phyloP scores from a whole-genome alignment of 2,797 vertebrate genomes.

The Parauchenoglanis ngamensis region DNA sequence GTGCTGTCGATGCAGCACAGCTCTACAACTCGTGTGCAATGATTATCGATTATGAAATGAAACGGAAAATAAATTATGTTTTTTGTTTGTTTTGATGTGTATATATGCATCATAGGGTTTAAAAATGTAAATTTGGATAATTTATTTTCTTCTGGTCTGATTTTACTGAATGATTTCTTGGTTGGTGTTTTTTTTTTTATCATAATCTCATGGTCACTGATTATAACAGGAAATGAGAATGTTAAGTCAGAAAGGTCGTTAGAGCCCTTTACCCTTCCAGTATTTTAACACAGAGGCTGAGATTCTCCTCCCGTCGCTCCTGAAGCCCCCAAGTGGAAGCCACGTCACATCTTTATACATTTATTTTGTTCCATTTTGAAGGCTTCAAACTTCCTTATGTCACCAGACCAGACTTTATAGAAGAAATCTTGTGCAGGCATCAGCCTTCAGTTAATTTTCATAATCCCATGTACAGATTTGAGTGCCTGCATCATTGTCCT shows the following conservation, averaged over 20 bases:
- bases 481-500: not conserved
- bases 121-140: slow-evolving; percentile 13
- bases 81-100: slow-evolving; percentile 22
- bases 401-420: not conserved
- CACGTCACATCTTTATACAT: not conserved
- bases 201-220: not conserved
- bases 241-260: not conserved
- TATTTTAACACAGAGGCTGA: not conserved
- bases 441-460: not conserved
- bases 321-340: not conserved
- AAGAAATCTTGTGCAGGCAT: not conserved
- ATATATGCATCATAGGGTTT: not conserved
- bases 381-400: not conserved
- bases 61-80: slow-evolving; percentile 36
- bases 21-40: slow-evolving; percentile 42
- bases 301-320: not conserved
- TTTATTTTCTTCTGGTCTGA: slow-evolving; percentile 30
- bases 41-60: slow-evolving; percentile 23
- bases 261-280: not conserved
- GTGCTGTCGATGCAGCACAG: slow-evolving; percentile 38
- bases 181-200: not conserved
- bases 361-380: not conserved
- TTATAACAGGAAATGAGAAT: not conserved
- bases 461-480: not conserved
- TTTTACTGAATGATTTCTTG: not conserved